These are phyloP conservation scores for Plectropomus leopardus DNA, from an alignment of 2,113 vertebrate genomes.

Conservation along the genomic window DNA sequence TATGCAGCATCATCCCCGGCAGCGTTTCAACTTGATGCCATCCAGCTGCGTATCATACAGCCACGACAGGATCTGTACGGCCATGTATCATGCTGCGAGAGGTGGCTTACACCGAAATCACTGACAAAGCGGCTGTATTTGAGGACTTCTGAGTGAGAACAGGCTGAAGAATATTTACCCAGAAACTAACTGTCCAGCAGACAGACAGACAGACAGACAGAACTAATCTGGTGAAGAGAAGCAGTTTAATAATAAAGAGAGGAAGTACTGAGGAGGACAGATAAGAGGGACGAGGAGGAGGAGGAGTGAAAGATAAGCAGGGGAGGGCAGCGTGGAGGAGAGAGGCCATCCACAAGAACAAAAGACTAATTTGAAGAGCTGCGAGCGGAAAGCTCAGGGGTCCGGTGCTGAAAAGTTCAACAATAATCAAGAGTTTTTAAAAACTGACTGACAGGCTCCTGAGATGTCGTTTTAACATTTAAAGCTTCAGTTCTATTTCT, in stretches of 20 bases:
- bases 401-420: conserved; percentile 43
- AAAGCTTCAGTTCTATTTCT: conserved; percentile 37
- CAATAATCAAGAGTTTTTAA: conserved; percentile 39
- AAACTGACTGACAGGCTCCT: conserved; percentile 48
- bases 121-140: too few relatives aligned
- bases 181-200: conserved; percentile 7
- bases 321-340: too few relatives aligned
- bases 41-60: too few relatives aligned
- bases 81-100: too few relatives aligned
- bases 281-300: conserved; percentile 40
- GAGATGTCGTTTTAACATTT: conserved; percentile 40
- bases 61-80: too few relatives aligned
- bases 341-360: conserved; percentile 58
- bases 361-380: conserved; percentile 60
- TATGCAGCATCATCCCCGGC: too few relatives aligned
- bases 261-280: conserved; percentile 32
- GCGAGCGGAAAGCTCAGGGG: conserved; percentile 48
- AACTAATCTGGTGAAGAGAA: conserved; percentile 35
- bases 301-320: conserved; percentile 49
- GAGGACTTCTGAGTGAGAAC: too few relatives aligned
- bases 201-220: not conserved
- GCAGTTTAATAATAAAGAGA: conserved; percentile 22
- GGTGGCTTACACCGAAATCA: too few relatives aligned
- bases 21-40: too few relatives aligned
- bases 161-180: too few relatives aligned